Evolutionary conservation across 92 coral and sea anemone genomes (phyloP), one percentile per base, ranked within the genome.

Genomic region (Chrysogorgia sp.): DNA sequence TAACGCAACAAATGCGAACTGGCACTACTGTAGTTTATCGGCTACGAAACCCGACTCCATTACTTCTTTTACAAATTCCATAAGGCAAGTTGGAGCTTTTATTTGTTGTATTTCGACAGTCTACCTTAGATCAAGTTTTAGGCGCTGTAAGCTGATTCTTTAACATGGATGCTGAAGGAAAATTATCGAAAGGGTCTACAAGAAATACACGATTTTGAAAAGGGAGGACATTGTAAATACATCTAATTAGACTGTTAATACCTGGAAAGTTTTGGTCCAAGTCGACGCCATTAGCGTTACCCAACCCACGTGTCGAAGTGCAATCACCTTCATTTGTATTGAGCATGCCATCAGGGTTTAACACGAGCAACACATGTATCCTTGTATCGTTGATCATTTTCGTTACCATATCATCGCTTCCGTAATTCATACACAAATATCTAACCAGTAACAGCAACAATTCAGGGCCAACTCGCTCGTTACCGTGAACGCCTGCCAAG

Each of bases 401-500:
- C 0, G 99, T 91, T 6, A 92, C 89, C 83, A 92, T 75, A 70
- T 96, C 99, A 75, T 96, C 99, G 59, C 77, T 89, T 63, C 97
- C 99, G 31, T 96, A 96, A 80, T 96, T 92, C 71, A 96, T 85
- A 61, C 97, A 91, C 77, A 96, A 71, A 60, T 96, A 93, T 53
- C 88, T 89, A 23, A 92, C 88, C 85, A 96, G 40, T 26, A 96
- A 67, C 75, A 96, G 68, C 34, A 96, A 50, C 97, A 96, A 90
- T 71, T 96, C 97, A 47, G 88, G 85, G 19, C 99, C 99, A 56
- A 96, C 92, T 22, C 77, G 92, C 86, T 92, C 99, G 62, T 96
- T 96, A 40, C 97, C 99, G 76, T 96, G 97, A 60, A 92, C 74
- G 25, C 98, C 99, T 41, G 94, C 99, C 71, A 88, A 87, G 65